These are phyloP conservation scores for Pinctada fucata DNA, from an alignment of 2,888 invertebrate species.

Conservation along the genomic window DNA sequence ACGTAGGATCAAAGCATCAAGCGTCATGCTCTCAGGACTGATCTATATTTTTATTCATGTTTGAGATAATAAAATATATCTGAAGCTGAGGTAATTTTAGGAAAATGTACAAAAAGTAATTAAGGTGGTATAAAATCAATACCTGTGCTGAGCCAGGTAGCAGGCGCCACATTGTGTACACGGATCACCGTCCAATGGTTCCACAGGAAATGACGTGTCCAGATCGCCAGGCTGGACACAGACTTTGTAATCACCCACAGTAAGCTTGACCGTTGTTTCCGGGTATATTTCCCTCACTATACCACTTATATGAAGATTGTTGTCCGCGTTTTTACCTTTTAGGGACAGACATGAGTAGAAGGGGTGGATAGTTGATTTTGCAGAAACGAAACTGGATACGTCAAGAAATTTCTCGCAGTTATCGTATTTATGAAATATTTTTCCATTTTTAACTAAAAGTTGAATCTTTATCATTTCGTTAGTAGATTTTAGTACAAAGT, in stretches of 20 bases:
- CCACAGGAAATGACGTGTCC: background rate
- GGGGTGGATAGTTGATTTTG: background rate
- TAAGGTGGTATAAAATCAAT: background rate
- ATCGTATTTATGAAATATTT: background rate
- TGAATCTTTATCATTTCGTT: background rate
- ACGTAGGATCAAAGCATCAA: no score
- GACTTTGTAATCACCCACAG: constrained; percentile 8
- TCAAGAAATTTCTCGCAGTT: background rate
- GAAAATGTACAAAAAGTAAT: no score
- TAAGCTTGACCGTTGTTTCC: background rate
- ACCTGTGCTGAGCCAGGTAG: constrained; percentile 32
- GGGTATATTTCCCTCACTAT: constrained; percentile 18
- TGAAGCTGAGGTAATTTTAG: no score
- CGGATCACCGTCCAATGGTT: constrained; percentile 14
- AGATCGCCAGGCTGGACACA: constrained; percentile 14
- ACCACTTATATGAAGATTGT: constrained; percentile 24
- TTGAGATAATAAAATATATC: no score
- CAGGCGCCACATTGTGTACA: constrained; percentile 17
- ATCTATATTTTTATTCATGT: no score
- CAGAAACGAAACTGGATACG: background rate
- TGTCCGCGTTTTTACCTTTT: constrained; percentile 15
- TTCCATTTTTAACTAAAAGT: background rate
- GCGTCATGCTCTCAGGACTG: no score
- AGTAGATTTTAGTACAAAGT: background rate
- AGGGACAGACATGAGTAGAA: background rate